Base-by-base conservation (phyloP, 1,140 invertebrate genomes). In the Teleopsis dalmanni region DNA sequence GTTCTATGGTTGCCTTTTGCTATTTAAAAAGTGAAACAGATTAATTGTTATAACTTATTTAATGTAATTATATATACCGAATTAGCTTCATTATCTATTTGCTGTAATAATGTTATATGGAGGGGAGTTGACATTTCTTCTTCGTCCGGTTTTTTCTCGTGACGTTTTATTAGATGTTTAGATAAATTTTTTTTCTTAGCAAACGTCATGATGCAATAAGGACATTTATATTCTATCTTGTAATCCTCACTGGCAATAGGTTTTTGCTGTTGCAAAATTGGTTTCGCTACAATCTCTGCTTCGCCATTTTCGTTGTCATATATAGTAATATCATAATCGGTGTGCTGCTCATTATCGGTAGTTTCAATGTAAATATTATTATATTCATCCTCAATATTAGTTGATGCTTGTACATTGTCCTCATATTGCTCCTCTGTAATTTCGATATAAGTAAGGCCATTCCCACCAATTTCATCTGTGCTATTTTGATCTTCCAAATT, bases 241-340 rank as follows among this genome's bases (percentile, higher is more conserved):
- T 25, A n/a, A 13, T 33, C 3, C n/a, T 16, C 3, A 23, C 36
- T 3, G 46, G 19, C 23, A 3, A 10, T 49, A 16, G n/a, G 1
- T 9, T 44, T 37, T 21, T 8, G 6, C 8, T 3, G 22, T 13
- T 40, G 4, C 33, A 27, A 2, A 7, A 7, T 14, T 35, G 25
- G 4, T 51, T 52, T 4, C 49, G 54, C n/a, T 8, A 50, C 35
- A 13, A 52, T 50, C 19, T 58, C 52, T 22, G 53, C 42, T 13
- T 55, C 59, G 1, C 57, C 57, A 29, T 54, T 57, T 11, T 49
- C 45, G 33, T 52, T 57, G 14, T 62, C 58, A 7, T 57, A 56
- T 14, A 58, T 53, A 2, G 52, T 51, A 48, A 57, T 57, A 42
- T 55, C 55, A 34, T 57, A 58, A 41, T 55, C 53, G 14, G 46